These are phyloP conservation scores for Leptinotarsa defecta DNA, from an alignment of 1,140 invertebrate genomes.

Conservation along the genomic window DNA sequence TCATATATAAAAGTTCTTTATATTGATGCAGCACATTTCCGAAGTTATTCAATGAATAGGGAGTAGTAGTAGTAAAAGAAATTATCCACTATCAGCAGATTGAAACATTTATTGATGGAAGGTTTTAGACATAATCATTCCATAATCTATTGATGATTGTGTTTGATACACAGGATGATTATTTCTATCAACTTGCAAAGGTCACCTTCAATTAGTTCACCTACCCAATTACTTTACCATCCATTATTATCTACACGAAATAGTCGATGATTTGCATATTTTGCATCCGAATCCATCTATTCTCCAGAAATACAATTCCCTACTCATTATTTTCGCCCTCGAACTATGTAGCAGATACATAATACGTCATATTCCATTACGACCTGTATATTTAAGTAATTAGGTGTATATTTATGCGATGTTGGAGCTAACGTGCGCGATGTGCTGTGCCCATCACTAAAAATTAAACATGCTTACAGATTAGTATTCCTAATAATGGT, in stretches of 20 bases:
- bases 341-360: not conserved
- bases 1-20: no score
- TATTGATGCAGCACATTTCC: no score
- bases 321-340: conserved; percentile 21
- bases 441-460: conserved; percentile 34
- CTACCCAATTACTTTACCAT: not conserved
- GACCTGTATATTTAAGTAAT: conserved; percentile 22
- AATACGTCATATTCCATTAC: conserved; percentile 8
- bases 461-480: conserved; percentile 41
- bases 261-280: conserved; percentile 3
- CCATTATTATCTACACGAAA: conserved; percentile 8
- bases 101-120: no score
- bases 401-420: conserved; percentile 23
- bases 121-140: no score
- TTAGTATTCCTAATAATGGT: conserved; percentile 38
- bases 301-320: conserved; percentile 8
- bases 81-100: no score
- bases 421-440: not conserved
- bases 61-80: no score
- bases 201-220: not conserved
- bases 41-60: no score
- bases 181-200: no score
- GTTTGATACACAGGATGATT: no score
- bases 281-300: conserved; percentile 2
- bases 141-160: no score